Conservation (phyloP, 2,113 vertebrate species). For the Pampusana beccarii region DNA sequence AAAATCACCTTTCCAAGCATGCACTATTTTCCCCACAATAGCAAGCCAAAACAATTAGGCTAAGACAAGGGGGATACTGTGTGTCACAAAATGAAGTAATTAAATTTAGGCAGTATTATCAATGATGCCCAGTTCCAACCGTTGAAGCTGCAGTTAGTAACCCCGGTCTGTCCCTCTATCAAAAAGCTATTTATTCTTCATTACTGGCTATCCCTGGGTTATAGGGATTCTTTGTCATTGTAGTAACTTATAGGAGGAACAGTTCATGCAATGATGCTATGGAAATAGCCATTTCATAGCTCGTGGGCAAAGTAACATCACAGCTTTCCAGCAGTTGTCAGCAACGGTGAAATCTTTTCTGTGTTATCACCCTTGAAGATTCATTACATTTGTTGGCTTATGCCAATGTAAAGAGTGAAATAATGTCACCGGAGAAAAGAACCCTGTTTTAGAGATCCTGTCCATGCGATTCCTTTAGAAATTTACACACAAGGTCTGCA, state of each 20-base stretch:
- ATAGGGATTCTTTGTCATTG: constrained; percentile 43
- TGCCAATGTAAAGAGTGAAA: background rate
- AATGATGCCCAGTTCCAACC: constrained; percentile 33
- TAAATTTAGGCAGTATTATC: constrained; percentile 47
- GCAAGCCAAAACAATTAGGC: constrained; percentile 37
- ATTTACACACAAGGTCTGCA: background rate
- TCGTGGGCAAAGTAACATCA: constrained; percentile 15
- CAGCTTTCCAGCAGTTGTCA: constrained; percentile 7
- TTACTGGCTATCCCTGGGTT: constrained; percentile 35
- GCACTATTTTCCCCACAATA: background rate
- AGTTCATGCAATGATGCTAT: constrained; percentile 27
- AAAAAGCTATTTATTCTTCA: constrained; percentile 64
- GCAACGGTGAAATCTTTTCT: background rate
- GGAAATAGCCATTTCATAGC: constrained; percentile 46
- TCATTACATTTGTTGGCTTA: background rate
- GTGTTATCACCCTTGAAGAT: background rate
- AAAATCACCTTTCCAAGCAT: constrained; percentile 20
- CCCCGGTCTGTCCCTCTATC: constrained; percentile 37
- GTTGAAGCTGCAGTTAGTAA: constrained; percentile 4
- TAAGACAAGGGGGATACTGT: constrained; percentile 37
- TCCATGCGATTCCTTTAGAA: background rate
- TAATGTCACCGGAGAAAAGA: background rate
- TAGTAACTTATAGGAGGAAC: constrained; percentile 24
- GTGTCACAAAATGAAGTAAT: constrained; percentile 28
- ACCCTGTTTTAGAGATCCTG: background rate